Evolutionary conservation across 2,797 vertebrate species (phyloP), one percentile per base, ranked within the genome.

Genomic region (Pantherophis alleghaniensis): DNA sequence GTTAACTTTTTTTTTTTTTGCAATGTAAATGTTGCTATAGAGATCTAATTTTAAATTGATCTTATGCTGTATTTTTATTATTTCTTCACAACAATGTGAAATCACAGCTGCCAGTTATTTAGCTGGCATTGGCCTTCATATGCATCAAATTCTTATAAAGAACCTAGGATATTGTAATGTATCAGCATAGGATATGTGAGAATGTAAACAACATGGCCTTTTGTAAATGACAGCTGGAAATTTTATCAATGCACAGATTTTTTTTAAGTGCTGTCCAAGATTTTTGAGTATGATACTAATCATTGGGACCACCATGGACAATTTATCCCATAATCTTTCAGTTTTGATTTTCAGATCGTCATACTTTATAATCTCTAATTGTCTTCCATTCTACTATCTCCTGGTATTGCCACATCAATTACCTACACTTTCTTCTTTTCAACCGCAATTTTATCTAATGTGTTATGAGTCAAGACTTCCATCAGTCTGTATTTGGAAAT

Each of bases 31-130:
- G 32, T 86, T 91, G 91, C 83, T 53, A 12, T 32, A 87, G 51
- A 42, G 53, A n/a, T 94, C 42, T 32, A 92, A 92, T 95, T 94
- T 92, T 92, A 96, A 83, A 83, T 32, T 57, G 95, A 92, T 93
- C 91, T 95, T 47, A 96, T 90, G 88, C 94, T 95, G 94, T 60
- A 53, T 32, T 90, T 24, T 83, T 83, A 47, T 18, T 74, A 37
- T 74, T 74, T 69, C n/a, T 69, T 69, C 87, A 63, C 60, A 69
- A 32, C 14, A 69, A 69, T 32, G 14, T 69, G 66, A 69, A 69
- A 14, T 69, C n/a, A 69, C 66, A 66, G 63, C 26, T 66, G 63
- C 12, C 63, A 66, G 11, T 66, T 66, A 66, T 66, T 66, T 66
- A 66, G 28, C 28, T 66, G 28, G 26, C 13, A 12, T 66, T 66